phyloP scores from a whole-genome alignment of 1,140 invertebrate species.

The Lasioglossum albipes region DNA sequence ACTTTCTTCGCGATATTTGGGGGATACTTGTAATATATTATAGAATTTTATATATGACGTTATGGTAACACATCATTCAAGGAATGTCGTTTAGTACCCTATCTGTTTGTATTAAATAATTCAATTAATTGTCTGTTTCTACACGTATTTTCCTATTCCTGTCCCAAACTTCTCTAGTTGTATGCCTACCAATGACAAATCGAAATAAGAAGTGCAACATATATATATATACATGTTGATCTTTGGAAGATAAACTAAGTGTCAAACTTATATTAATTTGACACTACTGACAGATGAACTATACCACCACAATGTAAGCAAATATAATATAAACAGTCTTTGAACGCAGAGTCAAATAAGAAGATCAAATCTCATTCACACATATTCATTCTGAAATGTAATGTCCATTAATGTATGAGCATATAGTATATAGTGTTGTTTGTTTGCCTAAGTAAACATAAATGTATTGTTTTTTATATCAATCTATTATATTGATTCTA shows the following conservation, averaged over 20 bases:
- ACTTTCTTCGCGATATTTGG: neutral
- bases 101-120: neutral
- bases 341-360: neutral
- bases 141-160: neutral
- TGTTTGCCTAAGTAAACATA: neutral
- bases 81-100: neutral
- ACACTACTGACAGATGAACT: neutral
- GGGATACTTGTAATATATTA: neutral
- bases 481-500: neutral
- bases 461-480: neutral
- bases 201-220: neutral
- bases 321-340: neutral
- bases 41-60: neutral
- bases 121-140: neutral
- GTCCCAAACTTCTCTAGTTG: neutral
- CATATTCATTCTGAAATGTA: constrained; percentile 9
- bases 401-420: neutral
- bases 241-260: neutral
- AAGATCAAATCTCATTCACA: neutral
- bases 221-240: neutral
- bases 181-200: neutral
- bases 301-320: neutral
- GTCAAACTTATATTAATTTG: constrained; percentile 1
- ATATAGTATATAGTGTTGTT: neutral
- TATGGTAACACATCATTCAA: neutral